A percentile compares a stretch with the other conserved stretches of the same genome.
phyloP scores from a whole-genome alignment of 2,113 vertebrate genomes.

The Gnathonemus echidnorhynchus region DNA sequence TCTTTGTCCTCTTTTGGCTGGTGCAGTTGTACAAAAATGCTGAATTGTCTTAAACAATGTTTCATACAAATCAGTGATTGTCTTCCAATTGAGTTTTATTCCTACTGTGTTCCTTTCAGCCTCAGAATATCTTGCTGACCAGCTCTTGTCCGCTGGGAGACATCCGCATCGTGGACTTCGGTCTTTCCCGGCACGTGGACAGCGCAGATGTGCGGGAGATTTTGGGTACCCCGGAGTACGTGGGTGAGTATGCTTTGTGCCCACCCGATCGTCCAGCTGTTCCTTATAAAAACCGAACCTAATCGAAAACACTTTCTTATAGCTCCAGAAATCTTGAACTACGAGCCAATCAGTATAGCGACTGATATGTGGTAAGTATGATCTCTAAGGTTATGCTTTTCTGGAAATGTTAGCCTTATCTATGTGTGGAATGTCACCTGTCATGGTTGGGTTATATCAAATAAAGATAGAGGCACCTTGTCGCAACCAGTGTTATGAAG shows the following conservation, averaged over 20 bases:
- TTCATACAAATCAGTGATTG: background rate
- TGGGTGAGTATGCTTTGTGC: constrained; percentile 68
- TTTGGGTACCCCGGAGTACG: constrained; percentile 90
- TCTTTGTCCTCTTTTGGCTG: background rate
- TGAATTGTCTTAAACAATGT: background rate
- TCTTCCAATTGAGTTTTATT: background rate
- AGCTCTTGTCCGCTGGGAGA: constrained; percentile 77
- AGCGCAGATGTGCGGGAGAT: constrained; percentile 81
- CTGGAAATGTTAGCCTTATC: constrained; percentile 6
- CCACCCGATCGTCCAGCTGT: background rate
- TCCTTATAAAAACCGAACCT: background rate
- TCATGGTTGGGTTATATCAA: background rate
- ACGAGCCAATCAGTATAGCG: constrained; percentile 88
- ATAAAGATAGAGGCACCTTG: background rate
- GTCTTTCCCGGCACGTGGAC: constrained; percentile 84
- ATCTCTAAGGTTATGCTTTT: background rate
- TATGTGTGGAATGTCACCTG: background rate
- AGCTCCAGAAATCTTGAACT: constrained; percentile 93
- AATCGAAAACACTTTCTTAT: constrained; percentile 20
- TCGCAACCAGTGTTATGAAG: background rate
- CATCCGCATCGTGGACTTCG: constrained; percentile 92
- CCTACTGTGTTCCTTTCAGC: constrained; percentile 52
- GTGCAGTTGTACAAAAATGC: background rate
- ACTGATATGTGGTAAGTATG: constrained; percentile 93
- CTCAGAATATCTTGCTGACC: constrained; percentile 87